A percentile compares a stretch with the other conserved stretches of the same genome.
phyloP scores from a whole-genome alignment of 2,113 vertebrate genomes.

The Zosterops hypoxanthus region DNA sequence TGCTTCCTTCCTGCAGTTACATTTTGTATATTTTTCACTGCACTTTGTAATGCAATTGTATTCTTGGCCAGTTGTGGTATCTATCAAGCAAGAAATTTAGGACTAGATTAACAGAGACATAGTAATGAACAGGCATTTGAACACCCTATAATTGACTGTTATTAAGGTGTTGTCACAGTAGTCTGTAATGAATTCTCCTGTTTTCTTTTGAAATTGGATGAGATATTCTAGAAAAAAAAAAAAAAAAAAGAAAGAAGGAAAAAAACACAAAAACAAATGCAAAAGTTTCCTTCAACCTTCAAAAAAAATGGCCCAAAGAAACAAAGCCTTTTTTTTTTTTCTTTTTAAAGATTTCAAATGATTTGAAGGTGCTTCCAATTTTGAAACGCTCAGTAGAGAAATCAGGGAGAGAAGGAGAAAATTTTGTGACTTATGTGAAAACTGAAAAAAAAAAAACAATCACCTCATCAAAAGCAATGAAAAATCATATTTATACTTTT shows the following conservation, averaged over 20 bases:
- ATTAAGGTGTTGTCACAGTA: conserved; percentile 57
- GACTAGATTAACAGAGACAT: conserved; percentile 74
- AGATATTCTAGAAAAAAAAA: not conserved
- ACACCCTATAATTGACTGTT: conserved; percentile 69
- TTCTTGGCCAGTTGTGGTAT: conserved; percentile 51
- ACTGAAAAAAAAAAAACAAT: not conserved
- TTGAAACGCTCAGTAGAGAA: not conserved
- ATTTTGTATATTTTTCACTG: conserved; percentile 37
- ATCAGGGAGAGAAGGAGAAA: not conserved
- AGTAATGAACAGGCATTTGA: conserved; percentile 69
- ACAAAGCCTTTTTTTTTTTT: not conserved
- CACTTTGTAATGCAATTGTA: conserved; percentile 56
- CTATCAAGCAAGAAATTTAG: conserved; percentile 74
- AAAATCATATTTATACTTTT: conserved; percentile 14
- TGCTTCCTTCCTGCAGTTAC: not conserved
- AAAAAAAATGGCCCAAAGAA: not conserved
- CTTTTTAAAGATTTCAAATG: not conserved
- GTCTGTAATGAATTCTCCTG: conserved; percentile 51
- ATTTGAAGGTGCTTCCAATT: conserved; percentile 17
- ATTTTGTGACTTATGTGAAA: not conserved
- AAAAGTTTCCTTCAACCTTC: not conserved
- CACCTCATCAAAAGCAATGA: not conserved
- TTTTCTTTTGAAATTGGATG: conserved; percentile 43
- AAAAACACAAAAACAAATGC: not conserved
- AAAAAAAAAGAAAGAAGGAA: too few relatives aligned